Evolutionary conservation across 2,113 vertebrate genomes (phyloP).

Genomic region (Nannospalax galili): DNA sequence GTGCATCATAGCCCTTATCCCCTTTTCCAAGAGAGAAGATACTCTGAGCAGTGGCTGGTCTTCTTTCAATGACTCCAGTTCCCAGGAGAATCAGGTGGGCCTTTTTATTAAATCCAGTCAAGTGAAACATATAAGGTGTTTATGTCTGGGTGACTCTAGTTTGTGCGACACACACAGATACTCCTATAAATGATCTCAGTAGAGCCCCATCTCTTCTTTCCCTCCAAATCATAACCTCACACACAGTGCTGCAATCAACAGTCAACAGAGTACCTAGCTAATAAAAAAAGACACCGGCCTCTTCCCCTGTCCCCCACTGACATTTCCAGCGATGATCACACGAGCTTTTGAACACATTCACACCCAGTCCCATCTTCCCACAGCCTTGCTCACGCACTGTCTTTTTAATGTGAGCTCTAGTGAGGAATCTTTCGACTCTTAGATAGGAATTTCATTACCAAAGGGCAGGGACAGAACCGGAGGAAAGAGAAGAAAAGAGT

Average conservation of each 20-base stretch:
- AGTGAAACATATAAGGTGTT: slow-evolving; percentile 2
- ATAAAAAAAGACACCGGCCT: slow-evolving; percentile 24
- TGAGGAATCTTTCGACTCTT: slow-evolving; percentile 17
- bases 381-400: not conserved
- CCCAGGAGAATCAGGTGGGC: slow-evolving; percentile 58
- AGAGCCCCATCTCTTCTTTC: not conserved
- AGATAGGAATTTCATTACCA: slow-evolving; percentile 54
- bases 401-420: not conserved
- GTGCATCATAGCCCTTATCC: not conserved
- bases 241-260: not conserved
- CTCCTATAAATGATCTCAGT: slow-evolving; percentile 48
- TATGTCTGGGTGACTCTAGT: not conserved
- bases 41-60: not conserved
- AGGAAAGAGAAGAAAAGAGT: not conserved
- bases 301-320: slow-evolving; percentile 26
- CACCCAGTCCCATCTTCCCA: not conserved
- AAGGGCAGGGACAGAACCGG: not conserved
- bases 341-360: not conserved
- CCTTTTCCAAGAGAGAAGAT: not conserved
- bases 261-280: not conserved
- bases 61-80: slow-evolving; percentile 39
- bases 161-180: slow-evolving; percentile 6
- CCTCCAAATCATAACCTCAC: not conserved
- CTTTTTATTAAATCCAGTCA: slow-evolving; percentile 18
- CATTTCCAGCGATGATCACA: not conserved